Base-by-base conservation (phyloP, 2,113 vertebrate species). In the Callospermophilus lateralis region DNA sequence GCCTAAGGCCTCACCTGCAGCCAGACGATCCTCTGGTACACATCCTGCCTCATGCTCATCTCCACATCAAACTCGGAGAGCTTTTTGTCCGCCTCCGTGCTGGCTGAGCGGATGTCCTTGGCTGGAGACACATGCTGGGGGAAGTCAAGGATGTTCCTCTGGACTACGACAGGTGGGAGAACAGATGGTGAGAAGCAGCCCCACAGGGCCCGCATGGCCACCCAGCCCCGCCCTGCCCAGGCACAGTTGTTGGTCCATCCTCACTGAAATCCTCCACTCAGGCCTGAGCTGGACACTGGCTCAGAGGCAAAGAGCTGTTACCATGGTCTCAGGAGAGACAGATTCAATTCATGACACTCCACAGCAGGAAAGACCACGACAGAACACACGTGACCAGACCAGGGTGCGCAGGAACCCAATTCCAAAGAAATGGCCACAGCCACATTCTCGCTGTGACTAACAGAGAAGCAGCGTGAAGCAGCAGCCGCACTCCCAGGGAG, bases 21-120 rank as follows among this genome's bases (percentile, higher is more conserved):
- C 95, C 99, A 99, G 1, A 99, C 99, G 0, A 99, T 98, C 96
- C 99, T 98, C 98, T 98, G 99, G 98, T 99, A 99, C 73, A 99
- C 99, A 0, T 99, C 99, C 96, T 99, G 99, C 95, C 99, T 98
- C 99, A 99, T 99, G 98, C 99, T 99, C 99, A 99, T 99, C 98
- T 99, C 99, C 98, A 99, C 99, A 0, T 99, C 99, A 0, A 99
- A 99, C 97, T 99, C 99, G 0, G 99, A 99, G 89, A 99, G 99
- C 93, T 98, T 99, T 98, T 99, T 99, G 98, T 99, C 99, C 0
- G 99, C 99, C 76, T 99, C 99, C 0, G 99, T 99, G 99, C 99
- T 99, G 10, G 99, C 99, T 0, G 98, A 16, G 0, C 99, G 99
- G 73, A 99, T 98, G 24, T 99, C 99, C 97, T 99, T 99, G 94